Evolutionary conservation across 2,888 invertebrate species (phyloP).

Genomic region (Miltochrista miniata): DNA sequence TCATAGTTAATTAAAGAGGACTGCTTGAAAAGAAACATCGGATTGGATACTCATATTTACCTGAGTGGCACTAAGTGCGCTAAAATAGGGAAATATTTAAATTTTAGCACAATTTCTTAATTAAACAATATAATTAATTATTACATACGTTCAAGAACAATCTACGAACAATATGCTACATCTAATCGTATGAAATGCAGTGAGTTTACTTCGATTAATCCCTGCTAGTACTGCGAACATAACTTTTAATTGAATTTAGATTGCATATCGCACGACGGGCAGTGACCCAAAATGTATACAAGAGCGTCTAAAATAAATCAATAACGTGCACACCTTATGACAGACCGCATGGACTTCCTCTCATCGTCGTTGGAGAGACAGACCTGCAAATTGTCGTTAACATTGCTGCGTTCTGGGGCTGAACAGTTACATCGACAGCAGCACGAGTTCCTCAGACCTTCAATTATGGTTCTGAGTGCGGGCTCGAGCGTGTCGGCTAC

Average conservation of each 20-base stretch:
- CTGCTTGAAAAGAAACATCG: not conserved
- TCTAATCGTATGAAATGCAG: constrained; percentile 29
- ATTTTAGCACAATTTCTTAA: constrained; percentile 40
- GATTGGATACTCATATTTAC: constrained; percentile 67
- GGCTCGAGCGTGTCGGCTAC: constrained; percentile 77
- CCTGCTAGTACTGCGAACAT: constrained; percentile 33
- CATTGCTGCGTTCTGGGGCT: constrained; percentile 54
- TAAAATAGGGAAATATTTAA: constrained; percentile 74
- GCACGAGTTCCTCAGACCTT: constrained; percentile 66
- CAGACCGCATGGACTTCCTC: constrained; percentile 85
- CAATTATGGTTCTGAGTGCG: constrained; percentile 68
- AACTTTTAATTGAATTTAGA: constrained; percentile 46
- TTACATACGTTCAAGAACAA: constrained; percentile 18
- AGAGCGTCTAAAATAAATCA: constrained; percentile 41
- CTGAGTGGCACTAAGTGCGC: constrained; percentile 79
- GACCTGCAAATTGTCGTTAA: constrained; percentile 81
- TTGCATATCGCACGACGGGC: constrained; percentile 31
- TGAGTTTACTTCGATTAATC: constrained; percentile 40
- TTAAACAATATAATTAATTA: constrained; percentile 17
- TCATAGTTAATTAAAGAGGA: constrained; percentile 5
- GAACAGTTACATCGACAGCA: constrained; percentile 77
- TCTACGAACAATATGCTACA: constrained; percentile 25
- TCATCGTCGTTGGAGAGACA: constrained; percentile 78
- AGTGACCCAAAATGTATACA: constrained; percentile 36
- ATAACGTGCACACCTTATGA: constrained; percentile 85